Conservation (phyloP, 2,888 invertebrate species). For the Idaea biselata region DNA sequence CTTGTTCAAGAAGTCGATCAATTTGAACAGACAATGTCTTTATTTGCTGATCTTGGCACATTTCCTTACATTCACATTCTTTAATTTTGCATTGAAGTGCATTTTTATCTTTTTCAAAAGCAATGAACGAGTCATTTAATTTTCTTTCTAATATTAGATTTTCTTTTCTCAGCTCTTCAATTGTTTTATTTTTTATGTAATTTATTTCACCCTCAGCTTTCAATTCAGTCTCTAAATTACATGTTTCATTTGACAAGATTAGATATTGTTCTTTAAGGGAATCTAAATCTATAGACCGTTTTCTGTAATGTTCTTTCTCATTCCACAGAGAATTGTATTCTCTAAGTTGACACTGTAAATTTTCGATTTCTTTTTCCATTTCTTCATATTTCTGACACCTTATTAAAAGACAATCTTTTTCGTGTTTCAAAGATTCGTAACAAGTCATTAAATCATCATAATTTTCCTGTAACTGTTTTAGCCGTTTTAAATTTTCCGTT, state of each 20-base stretch:
- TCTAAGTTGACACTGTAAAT: slow-evolving; percentile 49
- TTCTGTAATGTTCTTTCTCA: slow-evolving; percentile 67
- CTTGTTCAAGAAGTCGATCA: slow-evolving; percentile 67
- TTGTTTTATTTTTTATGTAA: slow-evolving; percentile 49
- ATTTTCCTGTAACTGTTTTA: slow-evolving; percentile 62
- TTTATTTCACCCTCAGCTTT: slow-evolving; percentile 69
- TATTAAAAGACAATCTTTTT: slow-evolving; percentile 51
- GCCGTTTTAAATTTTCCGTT: slow-evolving; percentile 56
- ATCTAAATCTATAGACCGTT: slow-evolving; percentile 63
- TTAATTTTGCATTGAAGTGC: slow-evolving; percentile 69
- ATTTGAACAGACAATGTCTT: slow-evolving; percentile 76
- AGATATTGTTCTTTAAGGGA: slow-evolving; percentile 63
- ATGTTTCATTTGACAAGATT: slow-evolving; percentile 63
- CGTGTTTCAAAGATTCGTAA: slow-evolving; percentile 64
- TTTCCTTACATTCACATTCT: slow-evolving; percentile 76
- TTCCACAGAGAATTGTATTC: slow-evolving; percentile 66
- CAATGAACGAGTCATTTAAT: slow-evolving; percentile 51
- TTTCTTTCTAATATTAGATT: slow-evolving; percentile 59
- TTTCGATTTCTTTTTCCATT: slow-evolving; percentile 57
- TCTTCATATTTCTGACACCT: slow-evolving; percentile 57
- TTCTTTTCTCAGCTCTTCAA: slow-evolving; percentile 56
- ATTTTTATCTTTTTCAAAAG: slow-evolving; percentile 73
- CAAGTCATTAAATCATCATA: slow-evolving; percentile 63
- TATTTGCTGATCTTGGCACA: slow-evolving; percentile 81
- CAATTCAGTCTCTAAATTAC: slow-evolving; percentile 58